Base-by-base conservation (phyloP, 2,888 invertebrate genomes). In the Boloria euphrosyne region DNA sequence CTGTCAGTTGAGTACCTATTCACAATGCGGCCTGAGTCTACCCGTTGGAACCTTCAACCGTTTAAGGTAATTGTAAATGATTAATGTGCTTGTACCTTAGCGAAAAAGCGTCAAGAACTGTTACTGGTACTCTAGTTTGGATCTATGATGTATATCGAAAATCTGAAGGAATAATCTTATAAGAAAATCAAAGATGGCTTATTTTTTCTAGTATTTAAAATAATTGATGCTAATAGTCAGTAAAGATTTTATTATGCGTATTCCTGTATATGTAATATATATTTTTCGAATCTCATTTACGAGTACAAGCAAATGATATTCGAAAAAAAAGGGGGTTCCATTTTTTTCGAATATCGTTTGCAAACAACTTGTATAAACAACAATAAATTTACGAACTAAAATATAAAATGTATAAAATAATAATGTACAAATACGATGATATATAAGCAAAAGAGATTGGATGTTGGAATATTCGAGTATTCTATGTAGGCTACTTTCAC, bases 41-140 rank as follows among this genome's bases (percentile, higher is more conserved):
- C 83, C 83, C 81, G 79, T 80, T 85, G 85, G 85, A 86, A 87
- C 87, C 84, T 86, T 82, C 80, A 85, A 82, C 86, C 89, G 86
- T 88, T 90, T 90, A 90, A 86, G 86, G 90, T 90, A 91, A 90
- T 90, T 90, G 89, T 89, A 85, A 89, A 90, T 91, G 90, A 90
- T 91, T 90, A 89, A 91, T 90, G 89, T 78, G 83, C 84, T 85
- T 85, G 82, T 85, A 84, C 82, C 81, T 80, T 82, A 75, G 77
- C 80, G 84, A 85, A 84, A 87, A 85, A 83, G 81, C 84, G 84
- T 86, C 82, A 81, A 83, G 81, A 85, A 86, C 80, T 82, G 83
- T 85, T 83, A 81, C 82, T 82, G 83, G 86, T 83, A 81, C 82
- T 83, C 79, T 81, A 74, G 71, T 80, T 82, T 82, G 89, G 89